phyloP scores from a whole-genome alignment of 2,888 invertebrate genomes.

The Sclerodermus sp. region DNA sequence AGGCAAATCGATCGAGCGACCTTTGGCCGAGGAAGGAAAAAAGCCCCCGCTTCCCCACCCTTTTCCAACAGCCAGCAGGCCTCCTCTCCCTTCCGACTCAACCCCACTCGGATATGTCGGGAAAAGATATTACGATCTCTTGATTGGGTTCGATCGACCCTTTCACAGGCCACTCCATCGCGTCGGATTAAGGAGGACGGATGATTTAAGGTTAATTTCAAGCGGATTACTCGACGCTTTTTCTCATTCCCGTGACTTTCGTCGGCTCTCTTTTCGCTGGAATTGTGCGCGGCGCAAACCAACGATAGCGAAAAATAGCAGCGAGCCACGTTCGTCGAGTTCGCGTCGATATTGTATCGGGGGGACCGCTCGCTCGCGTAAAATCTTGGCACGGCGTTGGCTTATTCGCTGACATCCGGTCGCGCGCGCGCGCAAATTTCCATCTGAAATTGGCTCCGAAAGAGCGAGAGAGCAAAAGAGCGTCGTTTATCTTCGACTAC shows the following conservation, averaged over 20 bases:
- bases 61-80: conserved; percentile 9
- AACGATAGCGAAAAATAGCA: too few relatives aligned
- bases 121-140: conserved; percentile 36
- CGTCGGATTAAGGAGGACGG: conserved; percentile 25
- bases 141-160: conserved; percentile 37
- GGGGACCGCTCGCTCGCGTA: too few relatives aligned
- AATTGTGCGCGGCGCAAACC: too few relatives aligned
- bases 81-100: conserved; percentile 23
- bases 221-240: conserved; percentile 27
- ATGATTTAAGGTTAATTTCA: conserved; percentile 40
- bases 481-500: too few relatives aligned
- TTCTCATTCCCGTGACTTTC: background rate
- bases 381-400: too few relatives aligned
- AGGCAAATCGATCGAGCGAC: conserved; percentile 31
- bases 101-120: conserved; percentile 19
- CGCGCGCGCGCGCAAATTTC: too few relatives aligned
- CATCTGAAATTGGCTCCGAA: too few relatives aligned
- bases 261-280: conserved; percentile 7
- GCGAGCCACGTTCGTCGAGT: too few relatives aligned
- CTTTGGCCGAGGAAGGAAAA: conserved; percentile 23
- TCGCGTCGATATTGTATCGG: too few relatives aligned
- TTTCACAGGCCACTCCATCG: conserved; percentile 31
- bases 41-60: conserved; percentile 9
- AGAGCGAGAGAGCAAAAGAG: too few relatives aligned
- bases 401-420: too few relatives aligned